Base-by-base conservation (phyloP, 2,113 vertebrate species). In the Brachyistius frenatus region DNA sequence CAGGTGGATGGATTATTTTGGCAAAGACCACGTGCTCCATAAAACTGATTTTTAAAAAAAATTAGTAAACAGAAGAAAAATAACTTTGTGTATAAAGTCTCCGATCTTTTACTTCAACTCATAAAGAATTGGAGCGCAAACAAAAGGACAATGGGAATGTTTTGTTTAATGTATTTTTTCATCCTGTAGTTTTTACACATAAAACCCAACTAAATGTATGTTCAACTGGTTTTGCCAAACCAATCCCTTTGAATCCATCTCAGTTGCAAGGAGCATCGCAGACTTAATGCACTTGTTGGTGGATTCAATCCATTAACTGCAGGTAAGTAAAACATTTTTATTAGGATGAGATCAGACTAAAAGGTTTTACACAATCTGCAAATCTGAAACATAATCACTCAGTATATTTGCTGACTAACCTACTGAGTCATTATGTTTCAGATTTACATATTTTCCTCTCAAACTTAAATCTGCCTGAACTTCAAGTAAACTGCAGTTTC, bases 391-490 rank as follows among this genome's bases (percentile, higher is more conserved):
- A 23, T 23, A 23, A 46, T 7, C 2, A 54, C 31, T 64, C 52
- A 23, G 7, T 15, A 9, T 61, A 5, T 76, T 76, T 54, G 56
- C n/a, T 37, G 55, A 56, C 13, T 62, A 55, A 47, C 50, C 47
- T 36, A 3, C 53, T 32, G 9, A 32, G 47, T 33, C 36, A 14
- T 33, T n/a, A 1, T 52, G 36, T 30, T 76, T 11, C 30, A 58
- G 35, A 58, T 76, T 58, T 50, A 13, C 14, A 50, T 23, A 66
- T 50, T 39, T 53, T 5, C 23, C 44, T 60, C 7, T 44, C 10
- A n/a, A 10, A 31, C 15, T 49, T 7, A 49, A 61, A 56, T 46
- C 14, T 23, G 39, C 37, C 47, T 66, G 7, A 66, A 33, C 16
- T 37, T 52, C 6, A 52, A 57, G 30, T 66, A 39, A 44, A n/a